Evolutionary conservation across 2,113 vertebrate genomes (phyloP).

Genomic region (Meriones unguiculatus): DNA sequence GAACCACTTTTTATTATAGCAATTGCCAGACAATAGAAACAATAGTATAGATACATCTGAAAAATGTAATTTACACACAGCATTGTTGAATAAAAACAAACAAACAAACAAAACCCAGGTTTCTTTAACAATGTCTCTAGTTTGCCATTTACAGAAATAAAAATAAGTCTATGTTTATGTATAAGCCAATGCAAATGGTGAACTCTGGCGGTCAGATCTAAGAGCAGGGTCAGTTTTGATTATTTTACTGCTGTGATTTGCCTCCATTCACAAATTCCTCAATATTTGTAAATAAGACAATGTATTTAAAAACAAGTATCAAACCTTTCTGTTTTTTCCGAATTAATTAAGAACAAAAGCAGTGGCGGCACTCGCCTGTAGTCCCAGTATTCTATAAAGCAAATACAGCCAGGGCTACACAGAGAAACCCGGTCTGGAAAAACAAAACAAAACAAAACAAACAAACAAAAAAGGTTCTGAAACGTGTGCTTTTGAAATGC

Average conservation of each 20-base stretch:
- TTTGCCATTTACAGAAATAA: slow-evolving; percentile 27
- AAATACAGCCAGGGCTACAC: too few species aligned
- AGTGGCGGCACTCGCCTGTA: too few species aligned
- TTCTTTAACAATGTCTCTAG: slow-evolving; percentile 1
- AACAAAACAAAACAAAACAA: too few species aligned
- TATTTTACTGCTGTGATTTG: slow-evolving; percentile 53
- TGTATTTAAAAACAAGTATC: slow-evolving; percentile 29
- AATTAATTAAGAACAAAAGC: slow-evolving; percentile 31
- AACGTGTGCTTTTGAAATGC: slow-evolving; percentile 32
- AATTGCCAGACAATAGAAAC: slow-evolving; percentile 29
- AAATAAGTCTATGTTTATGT: background rate
- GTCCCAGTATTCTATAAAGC: too few species aligned
- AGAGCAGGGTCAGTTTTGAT: background rate
- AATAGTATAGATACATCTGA: background rate
- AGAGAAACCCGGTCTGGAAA: too few species aligned
- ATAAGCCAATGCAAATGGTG: background rate
- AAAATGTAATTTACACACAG: background rate
- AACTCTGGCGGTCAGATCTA: background rate
- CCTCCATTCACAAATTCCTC: slow-evolving; percentile 6
- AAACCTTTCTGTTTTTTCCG: background rate
- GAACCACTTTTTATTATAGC: background rate
- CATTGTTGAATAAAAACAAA: background rate
- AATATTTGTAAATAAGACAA: slow-evolving; percentile 23
- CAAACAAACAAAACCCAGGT: background rate
- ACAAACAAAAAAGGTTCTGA: background rate